Evolutionary conservation across 2,113 vertebrate genomes (phyloP).

Genomic region (Rostratula benghalensis): DNA sequence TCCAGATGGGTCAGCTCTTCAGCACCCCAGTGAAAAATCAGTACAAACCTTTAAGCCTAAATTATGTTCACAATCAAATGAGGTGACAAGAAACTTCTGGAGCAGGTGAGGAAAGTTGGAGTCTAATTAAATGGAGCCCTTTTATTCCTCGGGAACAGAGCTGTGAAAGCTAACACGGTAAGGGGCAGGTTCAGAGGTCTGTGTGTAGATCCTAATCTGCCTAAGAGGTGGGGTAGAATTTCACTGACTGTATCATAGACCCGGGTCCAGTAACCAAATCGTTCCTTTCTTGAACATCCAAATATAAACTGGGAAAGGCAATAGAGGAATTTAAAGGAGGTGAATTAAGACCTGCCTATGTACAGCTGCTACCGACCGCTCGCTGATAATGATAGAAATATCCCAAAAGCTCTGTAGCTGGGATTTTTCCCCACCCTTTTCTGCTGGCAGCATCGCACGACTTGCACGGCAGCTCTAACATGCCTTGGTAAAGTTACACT

Average conservation of each 20-base stretch:
- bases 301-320: background rate
- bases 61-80: background rate
- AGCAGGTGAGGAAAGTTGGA: background rate
- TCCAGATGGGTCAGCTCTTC: background rate
- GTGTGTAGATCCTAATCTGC: constrained; percentile 47
- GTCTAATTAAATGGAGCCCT: constrained; percentile 43
- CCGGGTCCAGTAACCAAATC: constrained; percentile 1
- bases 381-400: background rate
- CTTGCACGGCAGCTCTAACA: background rate
- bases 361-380: background rate
- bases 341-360: background rate
- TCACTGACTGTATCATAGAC: constrained; percentile 2
- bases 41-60: background rate
- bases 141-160: constrained; percentile 35
- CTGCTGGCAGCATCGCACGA: background rate
- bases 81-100: background rate
- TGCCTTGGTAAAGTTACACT: background rate
- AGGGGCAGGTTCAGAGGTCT: constrained; percentile 50
- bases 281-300: background rate
- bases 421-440: background rate
- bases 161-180: constrained; percentile 48
- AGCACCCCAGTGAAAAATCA: background rate
- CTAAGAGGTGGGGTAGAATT: constrained; percentile 51
- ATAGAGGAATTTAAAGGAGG: background rate
- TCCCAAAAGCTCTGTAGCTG: background rate